phyloP scores from a whole-genome alignment of 2,113 vertebrate genomes.

The Hylia prasina region DNA sequence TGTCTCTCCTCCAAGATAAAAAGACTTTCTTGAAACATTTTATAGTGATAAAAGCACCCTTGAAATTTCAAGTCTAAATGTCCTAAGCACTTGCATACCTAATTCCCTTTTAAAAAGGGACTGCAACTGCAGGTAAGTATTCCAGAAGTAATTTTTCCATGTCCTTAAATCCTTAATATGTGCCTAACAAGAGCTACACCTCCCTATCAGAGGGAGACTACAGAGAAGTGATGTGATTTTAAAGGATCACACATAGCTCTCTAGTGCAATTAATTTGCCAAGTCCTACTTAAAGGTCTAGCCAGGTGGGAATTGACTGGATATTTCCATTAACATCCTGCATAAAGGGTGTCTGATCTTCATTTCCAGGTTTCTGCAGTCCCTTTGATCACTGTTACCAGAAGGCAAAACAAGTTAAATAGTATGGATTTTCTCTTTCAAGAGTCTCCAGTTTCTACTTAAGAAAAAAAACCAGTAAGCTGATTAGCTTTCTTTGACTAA shows the following conservation, averaged over 20 bases:
- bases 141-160: not conserved
- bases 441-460: not conserved
- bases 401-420: constrained; percentile 15
- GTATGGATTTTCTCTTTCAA: constrained; percentile 25
- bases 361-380: constrained; percentile 16
- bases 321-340: constrained; percentile 24
- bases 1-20: not conserved
- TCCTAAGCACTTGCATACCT: not conserved
- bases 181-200: not conserved
- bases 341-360: constrained; percentile 40
- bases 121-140: not conserved
- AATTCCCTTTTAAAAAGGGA: not conserved
- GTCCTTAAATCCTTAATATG: not conserved
- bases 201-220: not conserved
- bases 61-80: not conserved
- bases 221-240: not conserved
- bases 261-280: constrained; percentile 27
- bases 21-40: not conserved
- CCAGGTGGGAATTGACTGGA: constrained; percentile 26
- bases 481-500: not conserved
- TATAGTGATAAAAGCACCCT: not conserved
- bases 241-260: not conserved
- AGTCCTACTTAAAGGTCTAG: constrained; percentile 39
- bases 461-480: not conserved
- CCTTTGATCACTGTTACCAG: constrained; percentile 29